Percentiles rank a stretch among this genome's conserved stretches.
phyloP scores from a whole-genome alignment of 2,888 invertebrate genomes.

The Meiosimyza decipiens region DNA sequence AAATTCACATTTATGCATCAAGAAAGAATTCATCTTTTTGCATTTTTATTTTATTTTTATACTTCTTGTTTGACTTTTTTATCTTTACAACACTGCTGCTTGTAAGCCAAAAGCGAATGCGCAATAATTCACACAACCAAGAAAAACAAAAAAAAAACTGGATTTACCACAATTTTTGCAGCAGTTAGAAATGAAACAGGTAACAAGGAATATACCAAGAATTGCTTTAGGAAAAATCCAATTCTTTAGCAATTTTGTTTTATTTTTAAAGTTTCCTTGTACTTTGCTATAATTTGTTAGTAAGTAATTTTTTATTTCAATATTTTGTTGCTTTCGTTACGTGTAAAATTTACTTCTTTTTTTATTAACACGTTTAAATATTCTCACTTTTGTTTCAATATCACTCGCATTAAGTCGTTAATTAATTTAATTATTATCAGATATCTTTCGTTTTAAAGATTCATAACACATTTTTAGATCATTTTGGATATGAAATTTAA shows the following conservation, averaged over 20 bases:
- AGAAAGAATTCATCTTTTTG: background rate
- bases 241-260: slow-evolving; percentile 14
- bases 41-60: slow-evolving; percentile 3
- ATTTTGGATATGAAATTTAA: too few relatives aligned
- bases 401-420: too few relatives aligned
- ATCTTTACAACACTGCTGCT: background rate
- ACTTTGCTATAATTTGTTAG: slow-evolving; percentile 3
- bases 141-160: slow-evolving; percentile 26
- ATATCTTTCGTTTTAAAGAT: too few relatives aligned
- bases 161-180: slow-evolving; percentile 34
- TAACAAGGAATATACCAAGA: slow-evolving; percentile 4
- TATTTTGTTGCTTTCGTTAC: slow-evolving; percentile 16
- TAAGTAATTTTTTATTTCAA: slow-evolving; percentile 3
- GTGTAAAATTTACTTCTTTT: too few relatives aligned
- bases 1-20: too few relatives aligned
- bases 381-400: too few relatives aligned
- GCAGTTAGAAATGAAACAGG: slow-evolving; percentile 32
- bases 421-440: too few relatives aligned
- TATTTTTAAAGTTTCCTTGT: slow-evolving; percentile 1
- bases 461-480: too few relatives aligned
- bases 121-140: slow-evolving; percentile 17
- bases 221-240: slow-evolving; percentile 23
- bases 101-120: slow-evolving; percentile 17
- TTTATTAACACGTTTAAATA: too few relatives aligned
- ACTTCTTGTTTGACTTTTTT: background rate